Conservation (phyloP, 2,113 vertebrate species). For the Xiphorhynchus elegans region DNA sequence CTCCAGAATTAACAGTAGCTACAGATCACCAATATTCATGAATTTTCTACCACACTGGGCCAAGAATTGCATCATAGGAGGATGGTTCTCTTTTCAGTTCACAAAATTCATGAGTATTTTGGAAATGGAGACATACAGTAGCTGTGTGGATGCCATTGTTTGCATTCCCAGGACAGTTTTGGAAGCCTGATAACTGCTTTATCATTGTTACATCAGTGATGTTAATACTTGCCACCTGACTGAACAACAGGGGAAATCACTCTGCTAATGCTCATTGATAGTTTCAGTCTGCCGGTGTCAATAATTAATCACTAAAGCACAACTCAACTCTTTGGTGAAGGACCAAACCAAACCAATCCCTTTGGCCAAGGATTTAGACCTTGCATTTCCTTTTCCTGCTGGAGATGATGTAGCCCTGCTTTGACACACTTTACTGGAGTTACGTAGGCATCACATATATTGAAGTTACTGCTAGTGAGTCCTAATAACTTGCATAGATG, state of each 20-base stretch:
- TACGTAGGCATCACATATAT: not conserved
- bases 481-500: not conserved
- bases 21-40: not conserved
- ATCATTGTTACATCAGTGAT: not conserved
- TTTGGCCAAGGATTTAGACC: not conserved
- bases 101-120: not conserved
- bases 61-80: not conserved
- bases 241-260: not conserved
- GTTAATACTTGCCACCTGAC: not conserved
- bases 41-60: not conserved
- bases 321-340: not conserved
- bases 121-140: not conserved
- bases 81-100: not conserved
- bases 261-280: not conserved
- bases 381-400: not conserved
- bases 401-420: not conserved
- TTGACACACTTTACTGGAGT: not conserved
- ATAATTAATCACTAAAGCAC: not conserved
- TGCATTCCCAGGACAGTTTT: not conserved
- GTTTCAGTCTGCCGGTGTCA: not conserved
- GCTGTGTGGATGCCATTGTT: not conserved
- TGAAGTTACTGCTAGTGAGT: not conserved
- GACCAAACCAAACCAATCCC: not conserved
- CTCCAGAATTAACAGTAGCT: not conserved
- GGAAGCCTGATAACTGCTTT: not conserved